phyloP scores from a whole-genome alignment of 1,140 invertebrate species.

The Thalassaphorura encarpata region DNA sequence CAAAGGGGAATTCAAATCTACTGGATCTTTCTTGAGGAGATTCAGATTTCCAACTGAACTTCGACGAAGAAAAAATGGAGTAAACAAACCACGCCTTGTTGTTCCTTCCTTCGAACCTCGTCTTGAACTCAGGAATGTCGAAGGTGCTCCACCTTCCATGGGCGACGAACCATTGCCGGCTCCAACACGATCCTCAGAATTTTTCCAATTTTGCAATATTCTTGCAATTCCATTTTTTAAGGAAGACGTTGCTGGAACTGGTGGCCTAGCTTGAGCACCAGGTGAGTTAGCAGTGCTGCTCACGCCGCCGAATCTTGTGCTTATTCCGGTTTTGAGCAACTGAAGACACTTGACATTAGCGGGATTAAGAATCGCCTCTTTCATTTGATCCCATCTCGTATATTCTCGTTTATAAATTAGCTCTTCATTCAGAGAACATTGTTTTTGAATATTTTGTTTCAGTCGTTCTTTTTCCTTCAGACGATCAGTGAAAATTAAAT shows the following conservation, averaged over 20 bases:
- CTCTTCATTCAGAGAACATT: conserved; percentile 77
- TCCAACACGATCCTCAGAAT: not conserved
- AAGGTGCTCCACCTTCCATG: not conserved
- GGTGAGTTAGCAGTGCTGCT: conserved; percentile 32
- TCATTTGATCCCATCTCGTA: conserved; percentile 47
- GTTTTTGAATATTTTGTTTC: conserved; percentile 75
- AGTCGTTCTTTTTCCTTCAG: conserved; percentile 69
- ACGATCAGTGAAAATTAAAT: conserved; percentile 68
- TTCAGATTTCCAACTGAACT: conserved; percentile 28
- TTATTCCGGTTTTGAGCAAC: conserved; percentile 69
- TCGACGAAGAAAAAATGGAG: conserved; percentile 29
- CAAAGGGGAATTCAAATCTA: not conserved
- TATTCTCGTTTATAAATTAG: conserved; percentile 52
- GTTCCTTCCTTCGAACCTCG: conserved; percentile 26
- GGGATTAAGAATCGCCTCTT: conserved; percentile 60
- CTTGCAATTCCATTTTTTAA: conserved; percentile 56
- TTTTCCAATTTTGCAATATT: conserved; percentile 62
- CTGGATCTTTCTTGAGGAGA: conserved; percentile 7
- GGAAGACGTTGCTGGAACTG: conserved; percentile 29
- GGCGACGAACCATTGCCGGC: not conserved
- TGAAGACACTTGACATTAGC: conserved; percentile 66
- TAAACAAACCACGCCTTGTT: conserved; percentile 19
- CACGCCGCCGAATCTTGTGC: conserved; percentile 12
- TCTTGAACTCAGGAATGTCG: conserved; percentile 5
- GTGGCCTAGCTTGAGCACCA: conserved; percentile 7